Evolutionary conservation across 1,140 invertebrate genomes (phyloP).

Genomic region (Plodia interpunctella): DNA sequence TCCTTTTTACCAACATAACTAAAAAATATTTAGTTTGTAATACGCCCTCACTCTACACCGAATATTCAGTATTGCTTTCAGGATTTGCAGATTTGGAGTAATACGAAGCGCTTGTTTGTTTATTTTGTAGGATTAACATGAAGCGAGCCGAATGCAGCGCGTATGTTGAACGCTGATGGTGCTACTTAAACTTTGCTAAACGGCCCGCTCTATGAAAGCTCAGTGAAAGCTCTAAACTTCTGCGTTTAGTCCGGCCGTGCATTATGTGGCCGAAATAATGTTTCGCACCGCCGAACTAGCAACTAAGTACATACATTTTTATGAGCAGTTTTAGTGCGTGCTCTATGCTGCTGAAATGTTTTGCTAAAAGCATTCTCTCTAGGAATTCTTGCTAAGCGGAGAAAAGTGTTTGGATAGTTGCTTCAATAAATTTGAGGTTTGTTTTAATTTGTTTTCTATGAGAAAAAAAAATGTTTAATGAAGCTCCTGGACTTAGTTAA

Average conservation of each 20-base stretch:
- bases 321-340: background rate
- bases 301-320: background rate
- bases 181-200: constrained; percentile 71
- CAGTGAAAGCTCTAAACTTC: constrained; percentile 37
- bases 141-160: constrained; percentile 43
- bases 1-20: no score
- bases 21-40: constrained; percentile 9
- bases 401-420: no score
- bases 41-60: constrained; percentile 19
- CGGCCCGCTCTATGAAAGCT: constrained; percentile 54
- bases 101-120: constrained; percentile 52
- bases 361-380: background rate
- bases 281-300: constrained; percentile 25
- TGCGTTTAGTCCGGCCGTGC: constrained; percentile 41
- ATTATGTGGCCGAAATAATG: constrained; percentile 53
- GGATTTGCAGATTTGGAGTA: constrained; percentile 54
- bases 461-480: no score
- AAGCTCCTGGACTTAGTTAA: no score
- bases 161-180: constrained; percentile 36
- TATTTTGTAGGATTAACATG: constrained; percentile 63
- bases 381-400: background rate
- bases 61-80: constrained; percentile 55
- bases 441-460: no score
- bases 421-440: no score
- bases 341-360: background rate